Evolutionary conservation across 2,113 vertebrate species (phyloP).

Genomic region (Copsychus sechellarum): DNA sequence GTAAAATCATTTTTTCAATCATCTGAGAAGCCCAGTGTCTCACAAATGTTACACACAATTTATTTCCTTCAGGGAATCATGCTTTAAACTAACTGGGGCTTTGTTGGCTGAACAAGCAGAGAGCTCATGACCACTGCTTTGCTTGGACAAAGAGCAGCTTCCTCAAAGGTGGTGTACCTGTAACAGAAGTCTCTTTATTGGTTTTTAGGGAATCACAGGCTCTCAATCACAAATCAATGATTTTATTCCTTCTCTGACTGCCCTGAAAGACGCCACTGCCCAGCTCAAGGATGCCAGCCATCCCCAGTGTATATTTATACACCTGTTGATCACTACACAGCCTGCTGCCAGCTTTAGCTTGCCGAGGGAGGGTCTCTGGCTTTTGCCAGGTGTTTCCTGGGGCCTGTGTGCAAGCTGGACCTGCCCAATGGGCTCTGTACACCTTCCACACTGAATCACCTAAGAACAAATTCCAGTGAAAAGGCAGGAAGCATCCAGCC

Average conservation of each 20-base stretch:
- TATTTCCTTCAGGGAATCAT: background rate
- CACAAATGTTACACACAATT: background rate
- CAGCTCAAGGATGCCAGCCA: background rate
- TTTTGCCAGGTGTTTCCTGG: background rate
- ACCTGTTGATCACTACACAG: background rate
- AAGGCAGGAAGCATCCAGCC: background rate
- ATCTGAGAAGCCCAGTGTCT: background rate
- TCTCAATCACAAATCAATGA: background rate
- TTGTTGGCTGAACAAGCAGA: background rate
- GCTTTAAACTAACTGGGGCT: background rate
- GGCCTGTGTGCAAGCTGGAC: background rate
- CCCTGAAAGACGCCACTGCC: background rate
- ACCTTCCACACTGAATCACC: background rate
- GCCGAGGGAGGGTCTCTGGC: background rate
- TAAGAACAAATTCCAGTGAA: background rate
- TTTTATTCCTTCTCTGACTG: background rate
- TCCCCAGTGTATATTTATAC: accelerated
- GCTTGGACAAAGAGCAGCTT: background rate
- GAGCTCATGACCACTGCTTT: background rate
- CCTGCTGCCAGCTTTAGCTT: background rate
- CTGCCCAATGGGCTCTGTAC: background rate
- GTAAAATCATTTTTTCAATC: background rate
- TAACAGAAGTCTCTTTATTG: background rate
- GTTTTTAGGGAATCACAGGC: background rate
- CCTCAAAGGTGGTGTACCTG: background rate